These are phyloP conservation scores for Cyclophora punctaria DNA, from an alignment of 2,888 invertebrate genomes.

Conservation along the genomic window DNA sequence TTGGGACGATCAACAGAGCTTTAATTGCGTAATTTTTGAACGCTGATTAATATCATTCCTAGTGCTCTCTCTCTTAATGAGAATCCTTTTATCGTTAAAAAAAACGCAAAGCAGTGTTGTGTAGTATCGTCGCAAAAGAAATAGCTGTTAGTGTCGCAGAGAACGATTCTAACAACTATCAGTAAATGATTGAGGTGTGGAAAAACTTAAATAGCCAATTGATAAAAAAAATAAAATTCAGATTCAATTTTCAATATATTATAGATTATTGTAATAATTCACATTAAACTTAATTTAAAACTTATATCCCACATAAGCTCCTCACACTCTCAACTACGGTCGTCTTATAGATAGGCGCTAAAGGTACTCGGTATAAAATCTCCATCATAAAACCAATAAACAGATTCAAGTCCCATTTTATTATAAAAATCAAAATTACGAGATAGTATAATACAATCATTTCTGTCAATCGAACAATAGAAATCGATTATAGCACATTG, in stretches of 20 bases:
- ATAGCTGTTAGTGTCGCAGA: too few relatives aligned
- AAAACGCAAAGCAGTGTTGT: too few relatives aligned
- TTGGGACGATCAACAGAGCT: too few relatives aligned
- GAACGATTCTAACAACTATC: not conserved
- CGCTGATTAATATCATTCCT: too few relatives aligned
- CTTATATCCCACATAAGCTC: slow-evolving; percentile 74
- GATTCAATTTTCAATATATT: slow-evolving; percentile 75
- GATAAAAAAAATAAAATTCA: slow-evolving; percentile 70
- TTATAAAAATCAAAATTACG: slow-evolving; percentile 76
- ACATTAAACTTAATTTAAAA: slow-evolving; percentile 72
- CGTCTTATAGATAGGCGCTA: slow-evolving; percentile 67
- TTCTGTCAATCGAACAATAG: slow-evolving; percentile 70
- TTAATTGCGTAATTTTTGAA: too few relatives aligned
- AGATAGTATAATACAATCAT: slow-evolving; percentile 64
- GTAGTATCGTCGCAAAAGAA: too few relatives aligned
- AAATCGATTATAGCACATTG: slow-evolving; percentile 69
- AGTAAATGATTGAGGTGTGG: slow-evolving; percentile 30
- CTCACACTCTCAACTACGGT: slow-evolving; percentile 65
- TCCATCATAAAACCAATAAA: slow-evolving; percentile 74
- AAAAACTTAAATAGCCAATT: slow-evolving; percentile 62
- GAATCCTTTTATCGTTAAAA: too few relatives aligned
- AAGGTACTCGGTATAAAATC: slow-evolving; percentile 74
- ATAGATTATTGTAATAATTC: slow-evolving; percentile 75
- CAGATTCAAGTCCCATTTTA: slow-evolving; percentile 76
- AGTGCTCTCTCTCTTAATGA: too few relatives aligned